phyloP scores from a whole-genome alignment of 2,113 vertebrate genomes.

The Thalassarche chlororhynchos region DNA sequence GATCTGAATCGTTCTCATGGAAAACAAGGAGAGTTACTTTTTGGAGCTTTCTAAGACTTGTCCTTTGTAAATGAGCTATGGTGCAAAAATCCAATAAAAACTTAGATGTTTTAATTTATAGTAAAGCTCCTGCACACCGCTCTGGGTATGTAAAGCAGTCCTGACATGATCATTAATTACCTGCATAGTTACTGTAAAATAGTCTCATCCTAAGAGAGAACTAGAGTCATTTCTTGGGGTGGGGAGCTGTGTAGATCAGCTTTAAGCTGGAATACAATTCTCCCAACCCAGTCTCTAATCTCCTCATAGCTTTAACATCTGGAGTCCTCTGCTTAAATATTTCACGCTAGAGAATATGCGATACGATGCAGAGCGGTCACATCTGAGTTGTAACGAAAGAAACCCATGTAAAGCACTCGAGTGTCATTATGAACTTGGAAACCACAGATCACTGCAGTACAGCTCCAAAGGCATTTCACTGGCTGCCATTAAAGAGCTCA shows the following conservation, averaged over 20 bases:
- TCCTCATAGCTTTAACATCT: background rate
- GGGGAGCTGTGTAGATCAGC: too few species aligned
- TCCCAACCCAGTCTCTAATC: background rate
- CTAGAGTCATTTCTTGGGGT: background rate
- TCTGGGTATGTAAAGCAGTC: background rate
- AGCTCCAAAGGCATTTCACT: background rate
- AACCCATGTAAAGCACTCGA: accelerated
- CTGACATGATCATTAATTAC: background rate
- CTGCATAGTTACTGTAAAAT: background rate
- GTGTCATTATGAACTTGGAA: background rate
- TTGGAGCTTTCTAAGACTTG: background rate
- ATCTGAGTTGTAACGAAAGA: background rate
- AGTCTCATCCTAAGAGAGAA: background rate
- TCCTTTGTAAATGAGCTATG: background rate
- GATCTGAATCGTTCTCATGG: background rate
- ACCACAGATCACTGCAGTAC: accelerated
- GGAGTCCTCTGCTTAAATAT: background rate
- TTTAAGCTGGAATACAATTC: background rate
- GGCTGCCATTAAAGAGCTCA: background rate
- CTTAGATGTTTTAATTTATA: background rate
- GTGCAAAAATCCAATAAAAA: background rate
- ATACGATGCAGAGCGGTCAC: background rate
- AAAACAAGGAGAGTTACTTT: background rate
- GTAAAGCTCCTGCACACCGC: background rate
- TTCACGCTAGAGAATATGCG: background rate